Percentiles rank a stretch among this genome's conserved stretches.
Conservation (phyloP, 2,888 invertebrate species). For the Cacoxenus indagator region DNA sequence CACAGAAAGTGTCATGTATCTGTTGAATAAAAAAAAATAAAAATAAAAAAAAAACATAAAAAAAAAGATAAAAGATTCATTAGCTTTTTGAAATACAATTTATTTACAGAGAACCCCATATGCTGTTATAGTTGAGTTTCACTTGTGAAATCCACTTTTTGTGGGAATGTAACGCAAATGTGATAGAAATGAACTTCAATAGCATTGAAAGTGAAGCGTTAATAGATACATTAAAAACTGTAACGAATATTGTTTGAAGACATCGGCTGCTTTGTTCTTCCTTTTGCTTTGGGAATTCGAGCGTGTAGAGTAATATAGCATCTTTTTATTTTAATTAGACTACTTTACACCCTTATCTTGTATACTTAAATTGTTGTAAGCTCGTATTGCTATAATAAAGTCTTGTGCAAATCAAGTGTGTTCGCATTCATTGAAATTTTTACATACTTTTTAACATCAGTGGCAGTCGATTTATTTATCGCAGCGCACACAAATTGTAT, state of each 20-base stretch:
- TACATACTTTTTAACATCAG: too few relatives aligned
- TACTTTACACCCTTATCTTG: too few relatives aligned
- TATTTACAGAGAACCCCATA: neutral
- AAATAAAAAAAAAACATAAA: slow-evolving; percentile 43
- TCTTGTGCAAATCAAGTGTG: too few relatives aligned
- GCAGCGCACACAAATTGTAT: too few relatives aligned
- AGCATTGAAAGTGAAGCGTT: neutral
- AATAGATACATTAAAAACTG: neutral
- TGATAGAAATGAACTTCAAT: neutral
- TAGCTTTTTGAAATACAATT: neutral
- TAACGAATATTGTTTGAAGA: neutral
- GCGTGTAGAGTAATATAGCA: too few relatives aligned
- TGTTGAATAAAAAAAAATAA: too few relatives aligned
- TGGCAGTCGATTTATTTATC: too few relatives aligned
- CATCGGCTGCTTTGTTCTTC: neutral
- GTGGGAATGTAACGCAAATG: neutral
- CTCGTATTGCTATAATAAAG: too few relatives aligned
- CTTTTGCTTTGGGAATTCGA: neutral
- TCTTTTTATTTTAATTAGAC: too few relatives aligned
- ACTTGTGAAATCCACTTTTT: neutral
- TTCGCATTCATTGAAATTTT: too few relatives aligned
- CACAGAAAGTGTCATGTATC: too few relatives aligned
- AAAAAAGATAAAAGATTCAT: slow-evolving; percentile 34
- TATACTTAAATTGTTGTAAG: too few relatives aligned
- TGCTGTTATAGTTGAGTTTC: neutral